phyloP scores from a whole-genome alignment of 2,797 vertebrate species.

The Chloroceryle inda region DNA sequence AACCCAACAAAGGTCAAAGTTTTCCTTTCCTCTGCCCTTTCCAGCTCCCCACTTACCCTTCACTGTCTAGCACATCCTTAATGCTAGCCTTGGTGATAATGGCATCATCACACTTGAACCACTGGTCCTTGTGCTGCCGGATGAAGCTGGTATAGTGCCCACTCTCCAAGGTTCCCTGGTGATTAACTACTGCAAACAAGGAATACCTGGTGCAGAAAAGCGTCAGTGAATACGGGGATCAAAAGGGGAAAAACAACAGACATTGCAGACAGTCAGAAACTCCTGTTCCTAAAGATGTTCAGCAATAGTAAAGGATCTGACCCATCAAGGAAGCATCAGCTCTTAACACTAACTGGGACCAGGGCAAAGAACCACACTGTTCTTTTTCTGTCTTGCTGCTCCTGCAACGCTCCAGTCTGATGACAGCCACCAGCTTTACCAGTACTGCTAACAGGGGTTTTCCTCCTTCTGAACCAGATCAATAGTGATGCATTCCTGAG shows the following conservation, averaged over 20 bases:
- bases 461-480: not conserved
- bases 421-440: not conserved
- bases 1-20: not conserved
- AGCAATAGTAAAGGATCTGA: not conserved
- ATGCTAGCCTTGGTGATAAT: constrained; percentile 99
- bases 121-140: constrained; percentile 99
- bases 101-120: constrained; percentile 99
- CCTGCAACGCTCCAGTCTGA: not conserved
- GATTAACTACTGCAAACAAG: constrained; percentile 98
- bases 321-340: not conserved
- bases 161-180: constrained; percentile 98
- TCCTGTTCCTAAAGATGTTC: rapidly evolving
- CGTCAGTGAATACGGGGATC: not conserved
- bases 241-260: not conserved
- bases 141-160: constrained; percentile 99
- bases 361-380: not conserved
- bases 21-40: not conserved
- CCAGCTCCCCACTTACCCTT: constrained; percentile 86
- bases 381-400: not conserved
- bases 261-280: not conserved
- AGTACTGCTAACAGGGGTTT: not conserved
- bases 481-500: not conserved
- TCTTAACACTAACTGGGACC: not conserved
- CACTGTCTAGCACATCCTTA: constrained; percentile 98
- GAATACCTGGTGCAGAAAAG: constrained; percentile 89